These are phyloP conservation scores for Folsomia manolachei DNA, from an alignment of 2,888 invertebrate genomes.

Conservation along the genomic window DNA sequence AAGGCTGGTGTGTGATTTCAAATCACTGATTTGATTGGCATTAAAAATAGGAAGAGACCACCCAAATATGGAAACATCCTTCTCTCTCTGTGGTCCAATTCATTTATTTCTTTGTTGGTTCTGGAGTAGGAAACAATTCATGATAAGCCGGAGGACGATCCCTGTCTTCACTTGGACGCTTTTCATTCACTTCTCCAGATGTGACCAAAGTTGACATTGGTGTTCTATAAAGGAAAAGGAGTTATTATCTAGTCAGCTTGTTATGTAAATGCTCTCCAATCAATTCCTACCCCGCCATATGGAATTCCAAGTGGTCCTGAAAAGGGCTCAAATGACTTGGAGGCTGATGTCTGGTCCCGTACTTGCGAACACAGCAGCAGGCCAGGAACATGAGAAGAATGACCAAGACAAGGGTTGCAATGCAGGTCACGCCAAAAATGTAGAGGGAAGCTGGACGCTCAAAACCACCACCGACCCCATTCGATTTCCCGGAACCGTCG, in stretches of 20 bases:
- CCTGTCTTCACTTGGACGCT: conserved; percentile 29
- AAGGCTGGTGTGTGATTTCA: no score
- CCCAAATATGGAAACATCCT: no score
- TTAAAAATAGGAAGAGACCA: no score
- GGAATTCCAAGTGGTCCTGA: conserved; percentile 22
- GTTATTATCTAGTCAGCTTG: no score
- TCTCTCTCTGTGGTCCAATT: no score
- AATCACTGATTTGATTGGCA: no score
- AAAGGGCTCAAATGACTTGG: background rate
- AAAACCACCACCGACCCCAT: conserved; percentile 9
- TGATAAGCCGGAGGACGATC: conserved; percentile 48
- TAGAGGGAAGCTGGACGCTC: conserved; percentile 41
- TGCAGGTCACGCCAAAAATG: conserved; percentile 47
- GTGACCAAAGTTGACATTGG: background rate
- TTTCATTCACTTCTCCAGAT: conserved; percentile 3
- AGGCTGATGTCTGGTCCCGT: conserved; percentile 24
- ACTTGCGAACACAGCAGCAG: conserved; percentile 46
- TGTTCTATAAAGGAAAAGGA: background rate
- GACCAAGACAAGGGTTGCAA: conserved; percentile 46
- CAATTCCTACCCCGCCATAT: conserved; percentile 22
- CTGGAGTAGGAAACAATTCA: conserved; percentile 37
- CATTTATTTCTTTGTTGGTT: conserved; percentile 3
- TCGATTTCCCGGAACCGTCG: conserved; percentile 18
- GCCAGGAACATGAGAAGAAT: conserved; percentile 41
- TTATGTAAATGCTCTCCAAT: no score